Percentiles rank a stretch among this genome's conserved stretches.
phyloP scores from a whole-genome alignment of 2,797 vertebrate species.

The Sebastes flavidus region DNA sequence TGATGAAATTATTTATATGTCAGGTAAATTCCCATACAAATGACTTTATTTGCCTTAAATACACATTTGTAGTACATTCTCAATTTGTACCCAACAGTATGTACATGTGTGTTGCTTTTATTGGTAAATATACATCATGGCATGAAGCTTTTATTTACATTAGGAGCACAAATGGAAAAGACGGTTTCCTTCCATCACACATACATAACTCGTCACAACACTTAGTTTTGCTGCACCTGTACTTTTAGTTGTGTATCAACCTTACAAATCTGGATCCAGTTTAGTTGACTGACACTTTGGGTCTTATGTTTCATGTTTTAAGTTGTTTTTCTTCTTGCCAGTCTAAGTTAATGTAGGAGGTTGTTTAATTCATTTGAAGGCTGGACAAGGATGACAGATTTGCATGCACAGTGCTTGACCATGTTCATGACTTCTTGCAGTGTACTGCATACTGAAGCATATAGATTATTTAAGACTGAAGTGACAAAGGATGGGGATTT shows the following conservation, averaged over 20 bases:
- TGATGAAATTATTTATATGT: background rate
- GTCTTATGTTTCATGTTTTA: background rate
- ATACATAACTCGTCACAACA: background rate
- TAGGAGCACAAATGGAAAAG: slow-evolving; percentile 1
- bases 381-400: background rate
- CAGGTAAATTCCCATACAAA: background rate
- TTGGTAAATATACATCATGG: slow-evolving; percentile 24
- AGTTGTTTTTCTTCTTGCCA: background rate
- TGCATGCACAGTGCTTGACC: background rate
- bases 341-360: background rate
- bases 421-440: background rate
- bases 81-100: slow-evolving; percentile 23
- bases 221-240: background rate
- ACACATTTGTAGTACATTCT: slow-evolving; percentile 28
- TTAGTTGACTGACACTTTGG: background rate
- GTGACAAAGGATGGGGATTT: background rate
- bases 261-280: background rate
- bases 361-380: background rate
- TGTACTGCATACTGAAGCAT: background rate
- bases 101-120: background rate
- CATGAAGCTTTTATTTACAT: slow-evolving; percentile 30
- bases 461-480: background rate
- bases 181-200: background rate
- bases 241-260: background rate
- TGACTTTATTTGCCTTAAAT: slow-evolving; percentile 33